Percentiles rank a stretch among this genome's conserved stretches.
Conservation (phyloP, 2,113 vertebrate genomes). For the Enhydra lutris region DNA sequence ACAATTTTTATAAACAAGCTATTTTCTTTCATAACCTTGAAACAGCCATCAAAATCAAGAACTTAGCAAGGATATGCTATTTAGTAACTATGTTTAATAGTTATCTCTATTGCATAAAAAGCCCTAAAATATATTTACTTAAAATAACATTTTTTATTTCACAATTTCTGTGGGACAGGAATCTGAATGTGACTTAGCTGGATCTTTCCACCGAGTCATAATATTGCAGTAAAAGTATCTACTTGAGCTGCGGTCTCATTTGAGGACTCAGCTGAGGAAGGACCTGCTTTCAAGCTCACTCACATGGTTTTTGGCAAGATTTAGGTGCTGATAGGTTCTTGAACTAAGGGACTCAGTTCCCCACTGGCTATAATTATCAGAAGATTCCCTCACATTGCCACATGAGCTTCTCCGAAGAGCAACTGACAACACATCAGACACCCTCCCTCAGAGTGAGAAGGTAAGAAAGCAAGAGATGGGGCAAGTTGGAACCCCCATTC, state of each 20-base stretch:
- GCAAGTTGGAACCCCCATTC: neutral
- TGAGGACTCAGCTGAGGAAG: neutral
- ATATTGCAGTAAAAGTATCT: neutral
- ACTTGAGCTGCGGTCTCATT: neutral
- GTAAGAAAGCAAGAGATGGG: neutral
- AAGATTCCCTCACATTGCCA: neutral
- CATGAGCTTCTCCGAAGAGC: neutral
- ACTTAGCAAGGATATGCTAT: neutral
- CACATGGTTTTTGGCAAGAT: neutral
- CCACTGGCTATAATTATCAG: neutral
- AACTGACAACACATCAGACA: neutral
- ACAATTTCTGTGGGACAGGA: neutral
- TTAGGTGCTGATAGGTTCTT: neutral
- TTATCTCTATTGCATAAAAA: neutral
- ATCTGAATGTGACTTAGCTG: neutral
- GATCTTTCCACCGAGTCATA: neutral
- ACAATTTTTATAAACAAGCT: neutral
- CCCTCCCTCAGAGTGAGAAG: neutral
- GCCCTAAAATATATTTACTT: neutral
- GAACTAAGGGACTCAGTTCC: neutral
- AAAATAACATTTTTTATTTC: neutral
- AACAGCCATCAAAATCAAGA: neutral
- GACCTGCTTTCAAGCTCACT: neutral
- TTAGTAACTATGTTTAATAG: neutral
- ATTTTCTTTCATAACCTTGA: neutral